Base-by-base conservation (phyloP, 2,888 invertebrate species). In the Brachyptera putata region DNA sequence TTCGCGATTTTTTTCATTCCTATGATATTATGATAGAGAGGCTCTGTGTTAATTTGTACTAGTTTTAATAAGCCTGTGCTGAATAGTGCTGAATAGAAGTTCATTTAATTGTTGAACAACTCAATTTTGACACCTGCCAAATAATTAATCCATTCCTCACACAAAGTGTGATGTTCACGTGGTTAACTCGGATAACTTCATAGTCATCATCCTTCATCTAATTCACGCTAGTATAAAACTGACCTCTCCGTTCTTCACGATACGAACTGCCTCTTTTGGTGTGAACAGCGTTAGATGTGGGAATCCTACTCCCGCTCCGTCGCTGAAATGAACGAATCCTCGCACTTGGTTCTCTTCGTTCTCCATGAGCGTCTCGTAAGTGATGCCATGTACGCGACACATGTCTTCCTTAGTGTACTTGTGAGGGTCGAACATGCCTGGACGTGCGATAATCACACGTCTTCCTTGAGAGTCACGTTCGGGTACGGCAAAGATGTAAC, bases 181-280 rank as follows among this genome's bases (percentile, higher is more conserved):
- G n/a, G n/a, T n/a, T n/a, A n/a, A n/a, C n/a, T n/a, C n/a, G n/a
- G n/a, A n/a, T n/a, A n/a, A n/a, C n/a, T n/a, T n/a, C n/a, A n/a
- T n/a, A n/a, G n/a, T n/a, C n/a, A n/a, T n/a, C n/a, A n/a, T n/a
- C n/a, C n/a, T n/a, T n/a, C n/a, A n/a, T n/a, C n/a, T n/a, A n/a
- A n/a, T n/a, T n/a, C n/a, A n/a, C n/a, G n/a, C n/a, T n/a, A n/a
- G n/a, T n/a, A n/a, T n/a, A n/a, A n/a, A 26, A 48, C 18, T 55
- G 7, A 87, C 88, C 82, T 89, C 88, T 70, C 87, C 87, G 71
- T 89, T 89, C 73, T 88, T 89, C 3, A 87, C 88, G 65, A 89
- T 88, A 67, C 88, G 80, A 18, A 88, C 86, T 34, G 89, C 87
- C 67, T 73, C 69, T 66, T 70, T 71, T n/a, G 74, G 74, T 48